Conservation (phyloP, 1,140 invertebrate genomes). For the Cydia splendana region DNA sequence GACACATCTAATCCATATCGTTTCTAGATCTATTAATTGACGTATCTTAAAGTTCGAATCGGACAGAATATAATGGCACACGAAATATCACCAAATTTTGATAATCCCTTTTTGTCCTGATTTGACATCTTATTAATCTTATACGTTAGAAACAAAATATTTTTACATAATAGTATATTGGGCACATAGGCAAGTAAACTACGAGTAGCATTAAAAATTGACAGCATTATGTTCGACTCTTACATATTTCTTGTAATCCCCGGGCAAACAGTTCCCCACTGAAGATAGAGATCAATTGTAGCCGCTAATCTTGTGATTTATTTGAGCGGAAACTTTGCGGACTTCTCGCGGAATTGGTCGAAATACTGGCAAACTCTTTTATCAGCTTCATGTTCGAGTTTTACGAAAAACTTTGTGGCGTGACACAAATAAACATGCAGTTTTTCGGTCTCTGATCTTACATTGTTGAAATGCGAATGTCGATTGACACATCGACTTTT, state of each 20-base stretch:
- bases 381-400: not conserved
- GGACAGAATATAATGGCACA: too few species aligned
- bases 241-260: not conserved
- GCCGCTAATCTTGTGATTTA: constrained; percentile 9
- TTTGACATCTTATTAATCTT: too few species aligned
- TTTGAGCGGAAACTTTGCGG: not conserved
- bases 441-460: not conserved
- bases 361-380: not conserved
- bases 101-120: too few species aligned
- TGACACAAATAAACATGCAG: not conserved
- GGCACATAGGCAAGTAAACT: not conserved
- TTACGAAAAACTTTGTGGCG: not conserved
- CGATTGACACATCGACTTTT: too few species aligned
- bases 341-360: not conserved
- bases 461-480: not conserved
- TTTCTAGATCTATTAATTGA: too few species aligned
- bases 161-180: too few species aligned
- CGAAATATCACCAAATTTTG: too few species aligned
- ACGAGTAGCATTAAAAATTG: not conserved
- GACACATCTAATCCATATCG: too few species aligned
- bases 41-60: too few species aligned
- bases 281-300: constrained; percentile 6
- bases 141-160: too few species aligned
- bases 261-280: not conserved
- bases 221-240: too few species aligned